A percentile compares a stretch with the other conserved stretches of the same genome.
Evolutionary conservation across 2,888 invertebrate genomes (phyloP).

Genomic region (Tetheella fluctuosa): DNA sequence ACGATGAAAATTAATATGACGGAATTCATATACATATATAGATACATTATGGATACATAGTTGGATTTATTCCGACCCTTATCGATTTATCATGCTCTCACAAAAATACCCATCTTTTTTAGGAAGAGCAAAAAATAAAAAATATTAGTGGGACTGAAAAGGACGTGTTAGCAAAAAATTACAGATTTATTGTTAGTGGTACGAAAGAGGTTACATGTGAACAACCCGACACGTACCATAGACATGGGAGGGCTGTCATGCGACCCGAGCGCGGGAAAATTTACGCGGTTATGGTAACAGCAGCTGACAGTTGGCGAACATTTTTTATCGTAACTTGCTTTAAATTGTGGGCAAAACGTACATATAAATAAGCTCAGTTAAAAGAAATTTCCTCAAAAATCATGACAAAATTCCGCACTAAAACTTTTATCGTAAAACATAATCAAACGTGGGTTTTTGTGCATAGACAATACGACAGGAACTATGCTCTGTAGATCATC

Average conservation of each 20-base stretch:
- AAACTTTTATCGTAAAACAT: constrained; percentile 54
- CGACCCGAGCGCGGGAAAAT: constrained; percentile 5
- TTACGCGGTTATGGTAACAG: neutral
- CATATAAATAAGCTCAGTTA: neutral
- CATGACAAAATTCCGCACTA: constrained; percentile 39
- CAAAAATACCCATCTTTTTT: neutral
- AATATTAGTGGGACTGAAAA: neutral
- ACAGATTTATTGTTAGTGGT: neutral
- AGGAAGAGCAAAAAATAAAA: neutral
- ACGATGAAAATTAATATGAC: neutral
- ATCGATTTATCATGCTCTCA: neutral
- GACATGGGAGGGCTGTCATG: constrained; percentile 1
- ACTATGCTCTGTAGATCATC: constrained; percentile 58
- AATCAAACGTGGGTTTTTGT: constrained; percentile 57
- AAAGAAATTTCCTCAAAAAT: constrained; percentile 1
- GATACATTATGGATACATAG: too few species aligned
- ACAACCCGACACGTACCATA: constrained; percentile 4
- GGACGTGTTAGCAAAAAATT: neutral
- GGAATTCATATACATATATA: too few species aligned
- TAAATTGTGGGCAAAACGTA: neutral
- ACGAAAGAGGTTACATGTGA: constrained; percentile 4
- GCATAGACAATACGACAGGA: constrained; percentile 76
- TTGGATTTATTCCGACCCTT: neutral
- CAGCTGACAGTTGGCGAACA: neutral
- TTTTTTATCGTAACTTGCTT: neutral